Base-by-base conservation (phyloP, 2,888 invertebrate genomes). In the Melipona beecheii region DNA sequence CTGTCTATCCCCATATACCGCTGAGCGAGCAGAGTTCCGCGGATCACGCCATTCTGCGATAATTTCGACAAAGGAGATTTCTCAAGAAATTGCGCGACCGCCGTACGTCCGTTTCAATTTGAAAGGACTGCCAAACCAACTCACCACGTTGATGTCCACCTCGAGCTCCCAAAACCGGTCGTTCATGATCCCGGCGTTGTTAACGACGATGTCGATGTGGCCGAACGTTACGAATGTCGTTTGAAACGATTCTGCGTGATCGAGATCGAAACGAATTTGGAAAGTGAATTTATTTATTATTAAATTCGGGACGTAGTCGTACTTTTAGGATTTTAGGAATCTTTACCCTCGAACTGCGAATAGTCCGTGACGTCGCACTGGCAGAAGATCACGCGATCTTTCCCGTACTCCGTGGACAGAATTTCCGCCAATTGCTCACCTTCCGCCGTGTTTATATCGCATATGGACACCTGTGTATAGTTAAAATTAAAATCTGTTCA, bases 141-240 rank as follows among this genome's bases (percentile, higher is more conserved):
- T 95, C 95, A 97, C 97, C 94, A 97, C 95, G 94, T 97, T 97
- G 27, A 97, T 97, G 91, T 97, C 97, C 58, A 97, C 96, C 94
- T 97, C 96, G 21, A 97, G 95, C 92, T 97, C 97, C 97, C 97
- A 97, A 91, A 97, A 96, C 89, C 96, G 95, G 92, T 97, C 97
- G 92, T 97, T 97, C 96, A 97, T 96, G 62, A 97, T 96, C 5
- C 97, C 97, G 17, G 97, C 97, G 94, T 97, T 97, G 94, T 97
- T 97, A 85, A 97, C 96, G 21, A 97, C 97, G 85, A 97, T 97
- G 93, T 97, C 97, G 88, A 97, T 95, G 68, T 96, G 95, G 72
- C 97, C 97, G 90, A 97, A 96, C 86, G 96, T 96, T 50, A 97
- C 96, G 91, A 97, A 95, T 49, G 97, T 97, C 92, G 96, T 96